Conservation (phyloP, 35 echinoderm and acorn worm genomes). For the Strongylocentrotus purpuratus region DNA sequence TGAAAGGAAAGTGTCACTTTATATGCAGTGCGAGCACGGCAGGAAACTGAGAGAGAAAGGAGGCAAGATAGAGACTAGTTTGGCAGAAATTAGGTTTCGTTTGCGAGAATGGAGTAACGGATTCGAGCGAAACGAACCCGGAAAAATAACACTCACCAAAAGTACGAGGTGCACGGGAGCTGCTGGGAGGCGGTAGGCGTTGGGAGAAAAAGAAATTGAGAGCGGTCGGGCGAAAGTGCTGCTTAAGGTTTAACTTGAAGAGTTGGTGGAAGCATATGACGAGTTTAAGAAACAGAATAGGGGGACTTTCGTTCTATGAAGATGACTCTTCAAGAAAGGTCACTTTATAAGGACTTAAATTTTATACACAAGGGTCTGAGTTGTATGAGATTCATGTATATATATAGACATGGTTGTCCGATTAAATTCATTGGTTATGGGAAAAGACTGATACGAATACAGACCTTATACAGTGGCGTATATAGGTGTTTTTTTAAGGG, state of each 20-base stretch:
- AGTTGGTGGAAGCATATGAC: neutral
- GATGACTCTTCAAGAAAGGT: neutral
- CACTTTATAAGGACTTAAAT: neutral
- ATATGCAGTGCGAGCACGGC: neutral
- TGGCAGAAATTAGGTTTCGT: constrained; percentile 16
- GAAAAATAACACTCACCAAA: constrained; percentile 4
- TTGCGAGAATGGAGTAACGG: neutral
- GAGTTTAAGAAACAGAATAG: neutral
- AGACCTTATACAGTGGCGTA: too few relatives aligned
- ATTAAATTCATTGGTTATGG: too few relatives aligned
- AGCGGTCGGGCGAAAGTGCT: neutral
- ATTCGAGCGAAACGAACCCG: neutral
- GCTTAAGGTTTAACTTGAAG: neutral
- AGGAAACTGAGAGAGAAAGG: neutral
- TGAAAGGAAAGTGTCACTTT: neutral
- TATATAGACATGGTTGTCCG: neutral
- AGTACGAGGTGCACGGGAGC: neutral
- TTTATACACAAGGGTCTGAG: neutral
- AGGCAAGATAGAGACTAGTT: neutral
- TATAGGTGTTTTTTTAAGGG: too few relatives aligned
- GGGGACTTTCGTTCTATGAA: neutral
- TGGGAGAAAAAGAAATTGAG: neutral
- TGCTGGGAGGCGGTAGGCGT: neutral
- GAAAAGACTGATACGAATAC: too few relatives aligned
- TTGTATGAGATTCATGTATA: neutral